Evolutionary conservation across 1,140 invertebrate genomes (phyloP).

Genomic region (Aphidius ervi): DNA sequence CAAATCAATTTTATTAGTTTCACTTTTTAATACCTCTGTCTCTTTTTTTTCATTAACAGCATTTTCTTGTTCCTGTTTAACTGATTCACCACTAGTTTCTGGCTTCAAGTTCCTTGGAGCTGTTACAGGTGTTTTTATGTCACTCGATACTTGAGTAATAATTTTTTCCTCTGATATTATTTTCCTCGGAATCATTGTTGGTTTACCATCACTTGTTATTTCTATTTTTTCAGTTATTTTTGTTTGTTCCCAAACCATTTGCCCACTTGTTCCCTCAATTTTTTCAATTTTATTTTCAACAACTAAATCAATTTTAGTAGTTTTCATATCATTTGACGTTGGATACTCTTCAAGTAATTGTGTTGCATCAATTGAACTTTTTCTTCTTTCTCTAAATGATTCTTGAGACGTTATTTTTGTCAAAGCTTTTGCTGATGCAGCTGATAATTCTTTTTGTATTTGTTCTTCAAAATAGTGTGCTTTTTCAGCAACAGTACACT

Average conservation of each 20-base stretch:
- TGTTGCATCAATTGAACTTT: constrained; percentile 14
- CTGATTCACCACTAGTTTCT: too few relatives aligned
- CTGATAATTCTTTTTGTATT: constrained; percentile 45
- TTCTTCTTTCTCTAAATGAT: constrained; percentile 16
- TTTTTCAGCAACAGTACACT: constrained; percentile 51
- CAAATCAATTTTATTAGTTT: constrained; percentile 4
- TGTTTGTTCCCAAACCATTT: neutral
- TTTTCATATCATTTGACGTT: neutral
- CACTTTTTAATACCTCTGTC: constrained; percentile 5
- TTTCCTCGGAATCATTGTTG: constrained; percentile 20
- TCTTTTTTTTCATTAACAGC: neutral
- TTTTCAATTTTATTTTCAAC: constrained; percentile 4
- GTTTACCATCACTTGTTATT: constrained; percentile 4
- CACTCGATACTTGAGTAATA: constrained; percentile 14
- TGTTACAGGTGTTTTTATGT: neutral
- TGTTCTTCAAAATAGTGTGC: constrained; percentile 52
- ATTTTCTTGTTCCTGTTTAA: too few relatives aligned
- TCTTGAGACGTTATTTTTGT: constrained; percentile 22
- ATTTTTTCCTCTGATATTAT: constrained; percentile 12
- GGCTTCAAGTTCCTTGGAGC: too few relatives aligned
- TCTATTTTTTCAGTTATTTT: constrained; percentile 1
- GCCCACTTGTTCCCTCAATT: neutral
- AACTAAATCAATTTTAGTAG: constrained; percentile 10
- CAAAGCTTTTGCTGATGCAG: constrained; percentile 12
- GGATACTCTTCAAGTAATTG: constrained; percentile 10